phyloP scores from a whole-genome alignment of 2,888 invertebrate genomes.

The Hypomecis punctinalis region DNA sequence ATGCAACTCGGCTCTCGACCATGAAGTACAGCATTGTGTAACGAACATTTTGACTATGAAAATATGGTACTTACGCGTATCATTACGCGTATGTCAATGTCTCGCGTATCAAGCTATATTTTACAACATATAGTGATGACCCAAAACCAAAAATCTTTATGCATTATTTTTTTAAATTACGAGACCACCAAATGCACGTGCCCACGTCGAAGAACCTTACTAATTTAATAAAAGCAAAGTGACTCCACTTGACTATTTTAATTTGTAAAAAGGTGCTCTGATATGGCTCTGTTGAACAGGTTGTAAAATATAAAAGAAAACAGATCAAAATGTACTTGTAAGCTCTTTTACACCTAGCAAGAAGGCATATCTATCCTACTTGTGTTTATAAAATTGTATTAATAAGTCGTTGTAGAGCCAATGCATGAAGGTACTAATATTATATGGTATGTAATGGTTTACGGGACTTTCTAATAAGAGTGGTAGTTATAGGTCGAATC shows the following conservation, averaged over 20 bases:
- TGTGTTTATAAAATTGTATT: neutral
- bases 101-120: no score
- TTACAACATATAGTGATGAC: no score
- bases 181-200: neutral
- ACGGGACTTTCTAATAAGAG: no score
- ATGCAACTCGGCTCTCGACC: no score
- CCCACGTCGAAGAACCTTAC: neutral
- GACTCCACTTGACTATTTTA: constrained; percentile 7
- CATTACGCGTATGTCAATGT: no score
- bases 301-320: constrained; percentile 7
- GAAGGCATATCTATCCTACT: neutral
- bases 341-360: constrained; percentile 11
- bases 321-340: constrained; percentile 16
- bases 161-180: neutral
- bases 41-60: no score
- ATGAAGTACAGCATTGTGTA: no score
- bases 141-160: no score
- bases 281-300: constrained; percentile 5
- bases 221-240: neutral
- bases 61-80: no score
- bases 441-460: no score
- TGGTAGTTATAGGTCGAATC: no score
- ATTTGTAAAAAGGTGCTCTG: constrained; percentile 24
- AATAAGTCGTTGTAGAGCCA: neutral
- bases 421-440: neutral